phyloP scores from a whole-genome alignment of 2,888 invertebrate genomes.

The Tenthredo mesomela region DNA sequence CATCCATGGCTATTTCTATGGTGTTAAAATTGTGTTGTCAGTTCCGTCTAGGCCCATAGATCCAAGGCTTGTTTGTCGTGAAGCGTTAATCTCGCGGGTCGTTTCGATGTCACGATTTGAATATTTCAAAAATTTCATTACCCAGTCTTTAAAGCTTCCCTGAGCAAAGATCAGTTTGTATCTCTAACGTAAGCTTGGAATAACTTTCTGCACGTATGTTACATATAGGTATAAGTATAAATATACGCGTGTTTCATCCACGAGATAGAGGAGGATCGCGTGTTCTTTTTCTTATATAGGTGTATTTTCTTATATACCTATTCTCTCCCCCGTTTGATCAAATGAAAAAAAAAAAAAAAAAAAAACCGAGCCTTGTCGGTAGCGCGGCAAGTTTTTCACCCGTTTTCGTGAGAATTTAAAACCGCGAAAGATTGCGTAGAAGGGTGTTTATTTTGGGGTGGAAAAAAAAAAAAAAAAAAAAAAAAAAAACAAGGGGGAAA shows the following conservation, averaged over 20 bases:
- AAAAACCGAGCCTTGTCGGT: neutral
- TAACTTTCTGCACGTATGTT: neutral
- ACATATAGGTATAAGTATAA: neutral
- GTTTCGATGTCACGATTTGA: slow-evolving; percentile 27
- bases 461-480: neutral
- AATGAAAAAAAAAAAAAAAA: neutral
- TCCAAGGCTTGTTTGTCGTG: neutral
- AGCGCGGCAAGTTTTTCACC: neutral
- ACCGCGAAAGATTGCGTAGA: slow-evolving; percentile 12
- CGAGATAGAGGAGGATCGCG: neutral
- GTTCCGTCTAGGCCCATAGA: neutral
- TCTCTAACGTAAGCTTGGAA: neutral
- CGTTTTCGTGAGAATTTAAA: neutral
- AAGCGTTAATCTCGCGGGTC: slow-evolving; percentile 22
- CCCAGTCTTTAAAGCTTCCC: neutral
- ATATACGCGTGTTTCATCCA: too few species aligned
- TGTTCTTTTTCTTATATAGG: neutral
- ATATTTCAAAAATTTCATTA: slow-evolving; percentile 15
- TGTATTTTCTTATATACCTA: too few species aligned
- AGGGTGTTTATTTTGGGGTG: neutral
- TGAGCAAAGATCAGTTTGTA: neutral
- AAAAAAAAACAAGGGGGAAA: neutral
- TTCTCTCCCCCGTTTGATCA: neutral
- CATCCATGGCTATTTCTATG: neutral
- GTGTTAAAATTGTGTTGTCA: neutral